Base-by-base conservation (phyloP, 2,888 invertebrate genomes). In the Thera britannica region DNA sequence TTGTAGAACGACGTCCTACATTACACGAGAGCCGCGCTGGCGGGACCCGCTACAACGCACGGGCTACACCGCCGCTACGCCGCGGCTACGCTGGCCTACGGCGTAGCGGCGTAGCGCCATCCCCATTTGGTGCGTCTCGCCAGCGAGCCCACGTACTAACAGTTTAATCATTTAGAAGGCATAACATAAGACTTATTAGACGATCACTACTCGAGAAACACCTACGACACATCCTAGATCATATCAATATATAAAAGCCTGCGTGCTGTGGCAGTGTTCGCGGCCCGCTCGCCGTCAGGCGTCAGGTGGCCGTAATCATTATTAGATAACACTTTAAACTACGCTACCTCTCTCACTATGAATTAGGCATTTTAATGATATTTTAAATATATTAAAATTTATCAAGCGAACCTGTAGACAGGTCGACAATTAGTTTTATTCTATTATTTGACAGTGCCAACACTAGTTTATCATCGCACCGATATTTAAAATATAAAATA, bases 171-270 rank as follows among this genome's bases (percentile, higher is more conserved):
- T 87, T 90, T 90, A 88, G 88, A 89, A 91, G 91, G 92, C 91
- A 80, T 89, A 92, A 92, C 90, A 87, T 87, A 93, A 90, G 88
- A 90, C 90, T 90, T 90, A 91, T 87, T 89, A 92, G 88, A 93
- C 90, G 89, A 92, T 87, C 85, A 90, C 93, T 93, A 93, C 93
- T 92, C 88, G 90, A 91, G 88, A 90, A 92, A 92, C 92, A 93
- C 84, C 93, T 93, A 93, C 92, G 85, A 88, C 88, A 90, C 90
- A 92, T 93, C 92, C 93, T 93, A 93, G 93, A 93, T 93, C 93
- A 93, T 93, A 93, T 93, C 87, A 92, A 93, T 92, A 93, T 92
- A 93, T 88, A 82, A 79, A 82, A 83, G 83, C 85, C 86, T 86
- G 87, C 87, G 83, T 85, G 82, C 82, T 83, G 84, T 85, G 87